Evolutionary conservation across 2,113 vertebrate genomes (phyloP).

Genomic region (Noturus placidus): DNA sequence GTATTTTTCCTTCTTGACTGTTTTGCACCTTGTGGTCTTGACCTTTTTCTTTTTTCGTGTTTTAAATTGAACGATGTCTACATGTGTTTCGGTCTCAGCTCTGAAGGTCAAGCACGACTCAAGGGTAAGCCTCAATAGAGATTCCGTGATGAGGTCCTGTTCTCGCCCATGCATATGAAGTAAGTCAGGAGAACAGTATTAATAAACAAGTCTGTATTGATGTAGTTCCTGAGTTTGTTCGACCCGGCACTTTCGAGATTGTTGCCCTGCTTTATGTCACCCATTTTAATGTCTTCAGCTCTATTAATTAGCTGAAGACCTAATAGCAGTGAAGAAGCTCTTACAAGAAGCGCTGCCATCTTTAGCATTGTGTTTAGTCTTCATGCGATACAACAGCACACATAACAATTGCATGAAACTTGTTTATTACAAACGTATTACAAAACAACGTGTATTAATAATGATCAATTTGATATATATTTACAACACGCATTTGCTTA

Average conservation of each 20-base stretch:
- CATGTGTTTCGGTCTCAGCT: not conserved
- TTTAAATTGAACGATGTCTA: constrained; percentile 1
- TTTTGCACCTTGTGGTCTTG: not conserved
- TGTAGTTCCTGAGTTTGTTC: not conserved
- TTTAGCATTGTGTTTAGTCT: not conserved
- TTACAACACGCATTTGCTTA: not conserved
- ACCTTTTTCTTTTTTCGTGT: not conserved
- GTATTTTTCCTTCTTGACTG: not conserved
- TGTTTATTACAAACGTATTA: constrained; percentile 46
- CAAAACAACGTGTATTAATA: not conserved
- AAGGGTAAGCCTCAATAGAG: constrained; percentile 10
- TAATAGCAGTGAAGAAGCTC: not conserved
- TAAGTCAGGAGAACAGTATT: not conserved
- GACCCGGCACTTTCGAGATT: not conserved
- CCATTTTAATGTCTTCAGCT: not conserved
- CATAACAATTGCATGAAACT: not conserved
- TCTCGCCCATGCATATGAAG: not conserved
- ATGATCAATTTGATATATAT: constrained; percentile 6
- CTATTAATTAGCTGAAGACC: not conserved
- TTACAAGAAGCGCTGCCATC: not conserved
- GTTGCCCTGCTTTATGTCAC: not conserved
- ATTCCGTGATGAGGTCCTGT: not conserved
- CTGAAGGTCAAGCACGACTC: constrained; percentile 6
- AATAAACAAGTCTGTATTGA: not conserved
- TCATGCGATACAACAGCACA: constrained; percentile 3